A percentile compares a stretch with the other conserved stretches of the same genome.
Evolutionary conservation across 2,113 vertebrate species (phyloP).

Genomic region (Trichomycterus rosablanca): DNA sequence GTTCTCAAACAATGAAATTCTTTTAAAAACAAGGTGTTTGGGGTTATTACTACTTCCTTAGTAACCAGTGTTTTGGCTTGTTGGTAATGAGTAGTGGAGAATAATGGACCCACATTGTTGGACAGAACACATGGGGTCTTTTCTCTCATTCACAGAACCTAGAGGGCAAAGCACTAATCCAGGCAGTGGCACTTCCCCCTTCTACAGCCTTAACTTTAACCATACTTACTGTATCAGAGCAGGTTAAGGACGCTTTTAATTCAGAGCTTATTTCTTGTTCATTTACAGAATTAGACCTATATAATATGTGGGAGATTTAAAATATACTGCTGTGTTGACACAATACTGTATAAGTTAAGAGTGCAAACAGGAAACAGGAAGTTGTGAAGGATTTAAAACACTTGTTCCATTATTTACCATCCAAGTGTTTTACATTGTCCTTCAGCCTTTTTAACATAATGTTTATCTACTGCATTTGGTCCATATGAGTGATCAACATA

Average conservation of each 20-base stretch:
- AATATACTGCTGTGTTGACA: background rate
- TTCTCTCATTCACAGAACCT: constrained; percentile 43
- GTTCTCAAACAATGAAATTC: too few relatives aligned
- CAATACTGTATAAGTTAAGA: background rate
- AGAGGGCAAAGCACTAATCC: constrained; percentile 25
- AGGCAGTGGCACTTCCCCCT: constrained; percentile 2
- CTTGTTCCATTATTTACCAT: too few relatives aligned
- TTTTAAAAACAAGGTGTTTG: too few relatives aligned
- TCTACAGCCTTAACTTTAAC: constrained; percentile 29
- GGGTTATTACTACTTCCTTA: constrained; percentile 35
- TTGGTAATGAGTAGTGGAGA: constrained; percentile 34
- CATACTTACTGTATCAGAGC: background rate
- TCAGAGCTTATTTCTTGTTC: too few relatives aligned
- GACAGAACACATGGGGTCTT: constrained; percentile 8
- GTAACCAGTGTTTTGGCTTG: constrained; percentile 39
- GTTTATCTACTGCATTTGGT: too few relatives aligned
- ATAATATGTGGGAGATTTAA: background rate
- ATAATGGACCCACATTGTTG: constrained; percentile 26
- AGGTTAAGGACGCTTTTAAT: background rate
- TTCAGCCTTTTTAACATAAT: too few relatives aligned
- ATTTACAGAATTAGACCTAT: too few relatives aligned
- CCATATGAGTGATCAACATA: too few relatives aligned
- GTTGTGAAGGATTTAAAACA: too few relatives aligned
- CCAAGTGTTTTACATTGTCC: too few relatives aligned
- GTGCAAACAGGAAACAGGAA: too few relatives aligned